Evolutionary conservation across 2,888 invertebrate genomes (phyloP).

Genomic region (Pharmacophagus antenor): DNA sequence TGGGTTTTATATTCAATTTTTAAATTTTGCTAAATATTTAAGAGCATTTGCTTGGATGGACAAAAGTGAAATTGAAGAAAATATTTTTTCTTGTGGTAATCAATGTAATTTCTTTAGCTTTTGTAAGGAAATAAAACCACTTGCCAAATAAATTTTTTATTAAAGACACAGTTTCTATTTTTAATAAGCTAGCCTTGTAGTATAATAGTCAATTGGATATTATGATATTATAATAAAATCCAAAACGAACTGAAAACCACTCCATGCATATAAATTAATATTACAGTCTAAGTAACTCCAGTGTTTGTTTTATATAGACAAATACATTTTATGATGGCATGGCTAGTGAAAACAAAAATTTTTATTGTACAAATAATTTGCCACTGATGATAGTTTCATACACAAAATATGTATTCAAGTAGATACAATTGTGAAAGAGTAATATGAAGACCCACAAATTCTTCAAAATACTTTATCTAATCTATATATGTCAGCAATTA

Average conservation of each 20-base stretch:
- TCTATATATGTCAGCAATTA: too few species aligned
- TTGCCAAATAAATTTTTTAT: conserved; percentile 29
- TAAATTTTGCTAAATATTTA: background rate
- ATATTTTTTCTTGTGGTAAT: background rate
- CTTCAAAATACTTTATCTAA: background rate
- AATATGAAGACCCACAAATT: background rate
- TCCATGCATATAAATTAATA: too few species aligned
- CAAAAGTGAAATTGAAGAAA: background rate
- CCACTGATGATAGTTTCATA: too few species aligned
- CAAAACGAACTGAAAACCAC: background rate
- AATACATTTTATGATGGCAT: too few species aligned
- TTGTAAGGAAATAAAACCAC: conserved; percentile 19
- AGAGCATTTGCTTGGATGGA: background rate
- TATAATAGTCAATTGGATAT: conserved; percentile 3
- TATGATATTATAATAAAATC: conserved; percentile 17
- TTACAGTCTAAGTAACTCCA: too few species aligned
- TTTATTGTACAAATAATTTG: too few species aligned
- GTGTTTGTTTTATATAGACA: too few species aligned
- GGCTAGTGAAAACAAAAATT: too few species aligned
- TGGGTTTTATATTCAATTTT: conserved; percentile 22
- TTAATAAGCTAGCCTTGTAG: conserved; percentile 1
- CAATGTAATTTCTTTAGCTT: background rate
- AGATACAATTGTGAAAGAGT: background rate
- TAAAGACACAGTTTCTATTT: conserved; percentile 11
- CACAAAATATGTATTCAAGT: background rate